Conservation (phyloP, 2,797 vertebrate genomes). For the Scolopax bukidnonensis region DNA sequence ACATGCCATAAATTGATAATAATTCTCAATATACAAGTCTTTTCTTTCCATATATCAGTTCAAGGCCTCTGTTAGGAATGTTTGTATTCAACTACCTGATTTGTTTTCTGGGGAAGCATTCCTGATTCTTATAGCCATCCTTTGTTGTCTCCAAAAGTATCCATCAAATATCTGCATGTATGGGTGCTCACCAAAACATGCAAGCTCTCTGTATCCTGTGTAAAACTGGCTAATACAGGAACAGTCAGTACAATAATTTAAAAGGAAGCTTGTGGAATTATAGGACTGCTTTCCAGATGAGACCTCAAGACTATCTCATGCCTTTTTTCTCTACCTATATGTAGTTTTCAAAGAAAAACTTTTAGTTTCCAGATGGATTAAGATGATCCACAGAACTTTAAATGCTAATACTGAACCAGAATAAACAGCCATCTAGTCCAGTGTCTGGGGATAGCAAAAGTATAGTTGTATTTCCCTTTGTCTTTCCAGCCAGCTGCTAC, state of each 20-base stretch:
- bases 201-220: not conserved
- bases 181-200: not conserved
- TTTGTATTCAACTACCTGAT: not conserved
- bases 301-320: not conserved
- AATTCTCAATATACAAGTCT: not conserved
- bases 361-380: not conserved
- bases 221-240: not conserved
- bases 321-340: not conserved
- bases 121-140: not conserved
- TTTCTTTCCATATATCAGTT: not conserved
- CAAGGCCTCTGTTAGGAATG: not conserved
- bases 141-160: not conserved
- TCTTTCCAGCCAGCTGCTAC: not conserved
- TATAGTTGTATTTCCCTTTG: not conserved
- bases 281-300: not conserved
- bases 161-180: not conserved
- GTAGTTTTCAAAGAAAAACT: not conserved
- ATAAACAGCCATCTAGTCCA: not conserved
- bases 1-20: not conserved
- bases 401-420: not conserved
- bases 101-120: not conserved
- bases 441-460: not conserved
- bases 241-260: not conserved
- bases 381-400: not conserved
- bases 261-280: not conserved